Percentiles rank a stretch among this genome's conserved stretches.
Evolutionary conservation across 2,797 vertebrate genomes (phyloP).

Genomic region (Kryptolebias ocellatus): DNA sequence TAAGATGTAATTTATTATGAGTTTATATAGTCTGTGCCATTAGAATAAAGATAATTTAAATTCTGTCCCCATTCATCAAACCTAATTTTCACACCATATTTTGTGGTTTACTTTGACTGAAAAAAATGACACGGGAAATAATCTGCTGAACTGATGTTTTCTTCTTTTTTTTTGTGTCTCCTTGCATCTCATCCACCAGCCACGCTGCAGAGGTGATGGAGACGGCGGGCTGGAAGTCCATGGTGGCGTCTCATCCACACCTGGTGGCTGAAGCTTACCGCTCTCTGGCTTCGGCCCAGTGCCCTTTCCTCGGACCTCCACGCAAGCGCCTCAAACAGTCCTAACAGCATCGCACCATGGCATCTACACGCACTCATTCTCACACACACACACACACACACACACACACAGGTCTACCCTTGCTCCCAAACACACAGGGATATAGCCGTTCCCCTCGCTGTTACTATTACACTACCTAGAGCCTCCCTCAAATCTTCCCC

Average conservation of each 20-base stretch:
- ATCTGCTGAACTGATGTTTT: not conserved
- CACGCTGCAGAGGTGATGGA: conserved; percentile 98
- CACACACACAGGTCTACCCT: conserved; percentile 28
- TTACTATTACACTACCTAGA: conserved; percentile 74
- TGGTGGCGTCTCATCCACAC: conserved; percentile 96
- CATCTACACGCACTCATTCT: conserved; percentile 18
- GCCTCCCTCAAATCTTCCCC: conserved; percentile 43
- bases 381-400: conserved; percentile 21
- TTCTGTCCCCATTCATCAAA: no score
- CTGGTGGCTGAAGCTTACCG: conserved; percentile 97
- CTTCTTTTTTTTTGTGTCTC: not conserved
- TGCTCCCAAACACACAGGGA: conserved; percentile 51
- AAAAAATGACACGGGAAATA: not conserved
- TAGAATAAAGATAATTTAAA: no score
- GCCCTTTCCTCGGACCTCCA: conserved; percentile 95
- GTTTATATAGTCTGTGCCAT: no score
- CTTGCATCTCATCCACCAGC: conserved; percentile 65
- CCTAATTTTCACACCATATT: no score
- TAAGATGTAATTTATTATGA: no score
- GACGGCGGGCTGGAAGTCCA: conserved; percentile 98
- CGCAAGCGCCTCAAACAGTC: conserved; percentile 99
- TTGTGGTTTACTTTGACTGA: no score
- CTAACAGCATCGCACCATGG: conserved; percentile 72
- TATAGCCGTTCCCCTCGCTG: conserved; percentile 53
- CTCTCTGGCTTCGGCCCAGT: conserved; percentile 96